Base-by-base conservation (phyloP, 1,140 invertebrate species). In the Drosophila nigrodunni region DNA sequence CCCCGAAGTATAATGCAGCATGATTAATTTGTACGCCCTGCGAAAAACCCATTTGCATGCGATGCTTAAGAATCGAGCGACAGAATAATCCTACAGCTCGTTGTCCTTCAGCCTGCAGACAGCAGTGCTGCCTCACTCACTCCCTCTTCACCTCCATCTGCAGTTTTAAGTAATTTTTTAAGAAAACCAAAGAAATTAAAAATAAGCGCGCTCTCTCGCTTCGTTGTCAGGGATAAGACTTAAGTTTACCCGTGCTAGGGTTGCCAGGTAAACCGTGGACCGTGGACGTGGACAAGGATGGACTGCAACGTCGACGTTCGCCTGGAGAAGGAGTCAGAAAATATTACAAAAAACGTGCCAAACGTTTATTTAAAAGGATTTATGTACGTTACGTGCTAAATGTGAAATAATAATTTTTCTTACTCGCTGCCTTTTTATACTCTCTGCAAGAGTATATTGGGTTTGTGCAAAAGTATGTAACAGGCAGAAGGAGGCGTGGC, bases 331-430 rank as follows among this genome's bases (percentile, higher is more conserved):
- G 18, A 18, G 41, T 15, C 50, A 67, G 68, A 77, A 82, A 89
- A 81, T 90, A 88, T 89, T 90, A 85, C 85, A 90, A 89, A 89
- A 89, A 89, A 89, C 85, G 85, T 89, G 85, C 85, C 85, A 89
- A 89, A 89, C 85, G 85, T 89, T 89, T 89, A 89, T 89, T 89
- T 89, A 89, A 89, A 89, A 89, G 85, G 85, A 89, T 89, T 89
- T 89, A 89, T 89, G 85, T 89, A 78, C 85, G 85, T 89, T 89
- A 89, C 85, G 85, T 89, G 85, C 85, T 89, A 89, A 89, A 89
- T 85, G 85, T 89, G 85, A 89, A 89, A 89, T 89, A 89, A 89
- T 89, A 89, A 89, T 89, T 85, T 89, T 80, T 85, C 81, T 78
- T 77, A 44, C 72, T 79, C 49, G 1, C 25, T 30, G 25, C 25